phyloP scores from a whole-genome alignment of 2,113 vertebrate genomes.

The Ophthalmolycus amberensis region DNA sequence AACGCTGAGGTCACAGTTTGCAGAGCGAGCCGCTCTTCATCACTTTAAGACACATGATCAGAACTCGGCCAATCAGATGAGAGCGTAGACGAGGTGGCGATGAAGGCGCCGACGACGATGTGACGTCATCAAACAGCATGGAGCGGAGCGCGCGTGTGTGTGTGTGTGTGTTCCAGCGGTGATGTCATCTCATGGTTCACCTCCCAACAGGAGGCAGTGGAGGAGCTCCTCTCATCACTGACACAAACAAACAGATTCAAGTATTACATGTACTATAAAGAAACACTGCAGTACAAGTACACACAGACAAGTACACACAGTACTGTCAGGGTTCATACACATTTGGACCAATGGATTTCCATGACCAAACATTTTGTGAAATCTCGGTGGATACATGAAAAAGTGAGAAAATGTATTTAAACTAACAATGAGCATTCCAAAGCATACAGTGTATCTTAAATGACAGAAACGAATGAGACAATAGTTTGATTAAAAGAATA shows the following conservation, averaged over 20 bases:
- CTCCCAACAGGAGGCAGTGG: slow-evolving; percentile 80
- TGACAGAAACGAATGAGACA: too few relatives aligned
- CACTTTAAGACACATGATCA: slow-evolving; percentile 2
- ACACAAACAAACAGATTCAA: neutral
- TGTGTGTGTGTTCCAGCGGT: slow-evolving; percentile 3
- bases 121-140: slow-evolving; percentile 16
- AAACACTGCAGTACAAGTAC: too few relatives aligned
- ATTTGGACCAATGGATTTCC: too few relatives aligned
- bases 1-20: neutral
- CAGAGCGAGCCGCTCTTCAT: neutral
- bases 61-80: slow-evolving; percentile 43
- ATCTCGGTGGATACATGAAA: too few relatives aligned
- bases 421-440: too few relatives aligned
- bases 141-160: neutral
- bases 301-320: too few relatives aligned
- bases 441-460: too few relatives aligned
- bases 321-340: too few relatives aligned
- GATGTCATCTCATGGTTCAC: slow-evolving; percentile 55
- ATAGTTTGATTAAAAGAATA: too few relatives aligned
- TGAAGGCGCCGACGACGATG: slow-evolving; percentile 6
- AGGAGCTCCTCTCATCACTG: slow-evolving; percentile 79
- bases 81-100: slow-evolving; percentile 40
- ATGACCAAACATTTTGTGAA: too few relatives aligned
- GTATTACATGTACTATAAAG: too few relatives aligned
- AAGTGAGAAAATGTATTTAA: too few relatives aligned